phyloP scores from a whole-genome alignment of 2,888 invertebrate species.

The Allygus modestus region DNA sequence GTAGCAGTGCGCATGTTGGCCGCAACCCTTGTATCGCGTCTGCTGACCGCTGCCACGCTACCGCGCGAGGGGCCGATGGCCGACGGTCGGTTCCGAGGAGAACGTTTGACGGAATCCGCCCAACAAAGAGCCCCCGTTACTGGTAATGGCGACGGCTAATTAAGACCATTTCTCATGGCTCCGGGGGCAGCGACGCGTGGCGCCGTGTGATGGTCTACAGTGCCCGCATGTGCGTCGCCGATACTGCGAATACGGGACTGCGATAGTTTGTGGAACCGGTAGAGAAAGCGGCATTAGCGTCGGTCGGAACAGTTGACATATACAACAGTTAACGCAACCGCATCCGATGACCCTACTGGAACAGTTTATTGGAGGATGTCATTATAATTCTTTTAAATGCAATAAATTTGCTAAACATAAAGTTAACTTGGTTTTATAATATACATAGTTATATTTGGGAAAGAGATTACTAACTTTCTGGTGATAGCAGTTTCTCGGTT shows the following conservation, averaged over 20 bases:
- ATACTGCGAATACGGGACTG: not conserved
- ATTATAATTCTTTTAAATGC: no score
- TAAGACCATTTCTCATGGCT: constrained; percentile 41
- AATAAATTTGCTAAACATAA: no score
- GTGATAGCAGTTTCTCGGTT: no score
- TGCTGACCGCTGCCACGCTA: no score
- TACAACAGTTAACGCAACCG: no score
- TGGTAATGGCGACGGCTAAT: constrained; percentile 46
- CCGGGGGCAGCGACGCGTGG: constrained; percentile 5
- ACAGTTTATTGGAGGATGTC: no score
- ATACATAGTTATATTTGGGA: no score
- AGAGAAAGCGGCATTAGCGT: not conserved
- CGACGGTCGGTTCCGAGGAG: not conserved
- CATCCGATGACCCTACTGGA: no score
- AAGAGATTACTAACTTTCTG: no score
- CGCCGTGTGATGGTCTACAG: not conserved
- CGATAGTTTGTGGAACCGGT: not conserved
- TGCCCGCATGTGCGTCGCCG: constrained; percentile 2
- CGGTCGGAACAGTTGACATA: no score
- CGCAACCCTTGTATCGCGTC: not conserved
- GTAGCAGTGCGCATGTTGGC: no score
- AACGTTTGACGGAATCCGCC: constrained; percentile 43
- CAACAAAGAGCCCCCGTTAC: constrained; percentile 12
- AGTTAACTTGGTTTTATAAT: no score
- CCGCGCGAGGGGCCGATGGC: constrained; percentile 12